phyloP scores from a whole-genome alignment of 2,113 vertebrate species.

The Empidonax traillii region DNA sequence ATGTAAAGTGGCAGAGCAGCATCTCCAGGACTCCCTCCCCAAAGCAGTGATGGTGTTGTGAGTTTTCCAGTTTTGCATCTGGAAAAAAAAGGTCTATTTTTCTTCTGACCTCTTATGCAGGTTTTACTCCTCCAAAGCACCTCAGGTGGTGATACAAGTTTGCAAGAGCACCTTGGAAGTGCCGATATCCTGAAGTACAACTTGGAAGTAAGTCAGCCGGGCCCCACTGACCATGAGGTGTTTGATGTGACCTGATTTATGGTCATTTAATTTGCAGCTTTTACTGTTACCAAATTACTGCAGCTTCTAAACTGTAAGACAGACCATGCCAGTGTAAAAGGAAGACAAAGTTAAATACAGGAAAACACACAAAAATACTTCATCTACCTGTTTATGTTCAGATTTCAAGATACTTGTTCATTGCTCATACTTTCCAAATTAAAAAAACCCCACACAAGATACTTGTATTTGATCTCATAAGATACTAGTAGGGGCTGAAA shows the following conservation, averaged over 20 bases:
- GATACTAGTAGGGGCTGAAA: background rate
- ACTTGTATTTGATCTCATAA: background rate
- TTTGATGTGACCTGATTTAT: background rate
- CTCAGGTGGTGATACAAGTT: rapidly evolving
- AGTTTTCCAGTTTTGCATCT: background rate
- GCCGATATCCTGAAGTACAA: background rate
- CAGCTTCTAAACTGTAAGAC: background rate
- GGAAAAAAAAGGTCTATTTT: background rate
- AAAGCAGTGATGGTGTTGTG: rapidly evolving
- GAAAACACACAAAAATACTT: background rate
- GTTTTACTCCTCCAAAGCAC: background rate
- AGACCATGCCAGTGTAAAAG: background rate
- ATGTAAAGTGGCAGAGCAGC: background rate
- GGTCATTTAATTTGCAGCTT: background rate
- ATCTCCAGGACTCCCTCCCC: background rate
- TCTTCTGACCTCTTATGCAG: rapidly evolving
- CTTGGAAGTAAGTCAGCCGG: background rate
- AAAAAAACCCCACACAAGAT: background rate
- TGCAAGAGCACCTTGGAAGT: background rate
- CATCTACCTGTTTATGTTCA: background rate
- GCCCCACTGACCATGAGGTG: background rate
- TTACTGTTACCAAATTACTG: background rate
- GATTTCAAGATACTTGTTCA: background rate
- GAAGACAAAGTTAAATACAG: background rate
- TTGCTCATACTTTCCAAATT: background rate